Evolutionary conservation across 2,797 vertebrate genomes (phyloP).

Genomic region (Myiotriccus ornatus): DNA sequence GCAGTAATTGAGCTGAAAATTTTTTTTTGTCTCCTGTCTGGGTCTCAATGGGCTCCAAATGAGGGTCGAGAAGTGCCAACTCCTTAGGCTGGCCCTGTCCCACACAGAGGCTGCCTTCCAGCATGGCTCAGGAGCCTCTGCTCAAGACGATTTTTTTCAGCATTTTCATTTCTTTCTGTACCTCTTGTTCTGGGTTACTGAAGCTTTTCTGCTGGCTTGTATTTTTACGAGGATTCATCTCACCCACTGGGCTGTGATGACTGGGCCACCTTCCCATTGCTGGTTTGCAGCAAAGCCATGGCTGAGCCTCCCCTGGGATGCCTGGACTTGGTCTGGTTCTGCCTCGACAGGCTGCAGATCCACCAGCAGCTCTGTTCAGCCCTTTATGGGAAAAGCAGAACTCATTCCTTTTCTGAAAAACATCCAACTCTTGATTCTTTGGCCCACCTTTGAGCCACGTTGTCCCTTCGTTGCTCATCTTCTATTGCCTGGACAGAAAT

Average conservation of each 20-base stretch:
- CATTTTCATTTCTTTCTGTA: neutral
- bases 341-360: neutral
- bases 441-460: neutral
- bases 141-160: neutral
- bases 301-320: rapidly evolving
- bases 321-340: rapidly evolving
- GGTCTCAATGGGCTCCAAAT: neutral
- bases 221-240: neutral
- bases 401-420: neutral
- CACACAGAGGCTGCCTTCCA: neutral
- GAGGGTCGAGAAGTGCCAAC: neutral
- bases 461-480: neutral
- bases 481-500: neutral
- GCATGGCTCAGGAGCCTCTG: neutral
- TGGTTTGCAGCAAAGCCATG: neutral
- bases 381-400: neutral
- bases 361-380: neutral
- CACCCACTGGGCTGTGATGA: neutral
- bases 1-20: neutral
- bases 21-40: neutral
- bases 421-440: neutral
- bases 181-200: neutral
- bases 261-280: neutral
- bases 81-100: neutral
- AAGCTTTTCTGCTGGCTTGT: neutral